Evolutionary conservation across 2,113 vertebrate species (phyloP), one percentile per base, ranked within the genome.

Genomic region (Bubalus kerabau): DNA sequence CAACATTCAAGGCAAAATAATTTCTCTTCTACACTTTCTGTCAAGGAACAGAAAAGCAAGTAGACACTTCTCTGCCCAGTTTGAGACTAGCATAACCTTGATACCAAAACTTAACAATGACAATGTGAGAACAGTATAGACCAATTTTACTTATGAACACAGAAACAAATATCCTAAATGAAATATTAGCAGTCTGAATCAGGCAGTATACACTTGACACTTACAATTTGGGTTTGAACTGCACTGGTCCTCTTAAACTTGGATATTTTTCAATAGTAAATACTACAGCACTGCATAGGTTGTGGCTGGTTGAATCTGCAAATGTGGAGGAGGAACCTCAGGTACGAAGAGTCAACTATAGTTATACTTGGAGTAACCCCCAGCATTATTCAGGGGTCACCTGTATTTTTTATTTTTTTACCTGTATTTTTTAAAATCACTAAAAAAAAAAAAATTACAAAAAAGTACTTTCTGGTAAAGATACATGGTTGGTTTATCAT

Each of bases 1-100:
- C 94, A 83, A 92, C 28, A 91, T 82, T 76, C 5, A 93, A 92
- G 21, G 62, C 89, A 94, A 97, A 95, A 88, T 82, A 90, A 48
- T 81, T 90, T 21, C 1, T 86, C 30, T 87, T 94, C 62, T 76
- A 24, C 40, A 95, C 0, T 81, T 85, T 90, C 26, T 95, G 19
- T 94, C 23, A 90, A 57, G 64, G 14, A 71, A 78, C 59, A 60
- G 48, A 81, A 96, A 83, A 91, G 43, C 4, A 97, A 92, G 17
- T 90, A 91, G 88, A 86, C 6, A 92, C 21, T 92, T 9, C 60
- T 48, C 28, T 78, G 30, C 56, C 93, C 46, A 82, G 26, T 91
- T 74, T 90, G 92, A 95, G 40, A 36, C 67, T 67, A 95, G 81
- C 8, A 40, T 81, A 92, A 67, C n/a, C n/a, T 92, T 93, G 15